These are phyloP conservation scores for Kryptopterus vitreolus DNA, from an alignment of 2,797 vertebrate genomes.

Conservation along the genomic window DNA sequence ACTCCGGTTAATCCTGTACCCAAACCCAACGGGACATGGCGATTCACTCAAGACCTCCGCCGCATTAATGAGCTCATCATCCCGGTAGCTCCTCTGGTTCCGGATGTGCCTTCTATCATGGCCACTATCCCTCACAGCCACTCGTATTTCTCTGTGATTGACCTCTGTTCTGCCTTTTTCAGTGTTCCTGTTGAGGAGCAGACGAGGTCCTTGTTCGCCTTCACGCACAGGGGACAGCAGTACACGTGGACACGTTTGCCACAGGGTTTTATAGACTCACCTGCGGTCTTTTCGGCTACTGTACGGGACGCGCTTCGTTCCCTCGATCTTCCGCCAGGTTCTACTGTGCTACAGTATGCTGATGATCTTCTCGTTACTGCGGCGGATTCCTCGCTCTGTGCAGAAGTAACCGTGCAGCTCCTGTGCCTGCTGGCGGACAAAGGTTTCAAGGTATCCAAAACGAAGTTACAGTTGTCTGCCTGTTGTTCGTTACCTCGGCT, in stretches of 20 bases:
- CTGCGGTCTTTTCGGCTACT: no score
- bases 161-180: no score
- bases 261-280: no score
- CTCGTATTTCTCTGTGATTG: not conserved
- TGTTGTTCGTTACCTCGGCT: not conserved
- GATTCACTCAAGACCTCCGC: no score
- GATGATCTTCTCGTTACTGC: conserved; percentile 2
- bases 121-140: not conserved
- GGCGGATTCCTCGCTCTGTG: not conserved
- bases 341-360: not conserved
- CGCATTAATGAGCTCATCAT: no score
- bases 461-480: not conserved
- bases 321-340: no score
- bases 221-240: no score
- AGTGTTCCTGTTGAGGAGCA: not conserved
- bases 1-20: no score
- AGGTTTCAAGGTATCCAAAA: not conserved
- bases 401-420: not conserved
- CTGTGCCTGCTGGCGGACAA: not conserved
- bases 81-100: no score
- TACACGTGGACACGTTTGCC: no score
- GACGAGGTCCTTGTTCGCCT: no score
- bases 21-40: no score
- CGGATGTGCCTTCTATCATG: conserved; percentile 6
- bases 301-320: not conserved